Evolutionary conservation across 2,888 invertebrate genomes (phyloP), one percentile per base, ranked within the genome.

Genomic region (Periphyllus acericola): DNA sequence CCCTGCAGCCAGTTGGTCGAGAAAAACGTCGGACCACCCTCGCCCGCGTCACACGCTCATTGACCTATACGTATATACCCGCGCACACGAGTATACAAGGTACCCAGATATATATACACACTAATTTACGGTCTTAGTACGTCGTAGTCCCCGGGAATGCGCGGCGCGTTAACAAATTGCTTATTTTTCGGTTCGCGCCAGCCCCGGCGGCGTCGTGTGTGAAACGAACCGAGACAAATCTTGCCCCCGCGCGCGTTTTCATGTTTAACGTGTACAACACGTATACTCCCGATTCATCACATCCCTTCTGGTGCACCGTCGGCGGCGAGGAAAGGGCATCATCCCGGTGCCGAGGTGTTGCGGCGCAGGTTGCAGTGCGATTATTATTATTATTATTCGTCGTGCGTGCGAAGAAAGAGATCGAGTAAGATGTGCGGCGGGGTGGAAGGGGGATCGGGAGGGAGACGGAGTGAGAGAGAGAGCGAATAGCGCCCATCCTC

Each of bases 171-270:
- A 87, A 87, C 80, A 80, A 87, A 87, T 87, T 40, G 86, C 29
- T 74, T 80, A 74, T 74, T 87, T 66, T 32, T 74, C 36, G 85
- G 68, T 79, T 86, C 17, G 52, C 78, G 52, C 71, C 86, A 86
- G 86, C 80, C 80, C 80, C 72, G 86, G 72, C 86, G 86, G 86
- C 86, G 86, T 87, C 86, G 86, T 87, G 9, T 87, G 86, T 87
- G 86, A 80, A 74, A 74, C n/a, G 86, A 40, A 87, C 86, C 86
- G 86, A 81, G 25, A 80, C 80, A 81, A 87, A 87, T 87, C 74
- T 72, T 29, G 25, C 75, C 60, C 21, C 83, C 76, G 46, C 71
- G n/a, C 66, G 66, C 46, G 25, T 32, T 46, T 25, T 19, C 21
- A 68, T 25, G 14, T 36, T 5, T n/a, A 32, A 29, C 21, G 14